Conservation (phyloP, 2,797 vertebrate species). For the Sebastes aleutianus region DNA sequence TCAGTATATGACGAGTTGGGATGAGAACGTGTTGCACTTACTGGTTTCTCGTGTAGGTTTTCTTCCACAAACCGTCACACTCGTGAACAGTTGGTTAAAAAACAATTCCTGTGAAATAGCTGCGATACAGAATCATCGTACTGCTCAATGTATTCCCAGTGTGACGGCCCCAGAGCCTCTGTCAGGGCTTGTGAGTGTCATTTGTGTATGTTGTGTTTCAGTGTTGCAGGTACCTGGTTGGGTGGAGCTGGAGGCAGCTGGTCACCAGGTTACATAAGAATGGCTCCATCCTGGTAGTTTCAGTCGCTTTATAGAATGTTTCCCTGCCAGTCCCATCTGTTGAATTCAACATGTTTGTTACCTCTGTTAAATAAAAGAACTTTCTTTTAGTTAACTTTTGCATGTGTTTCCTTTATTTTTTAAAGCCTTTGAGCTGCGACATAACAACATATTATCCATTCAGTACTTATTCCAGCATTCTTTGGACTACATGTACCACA, state of each 20-base stretch:
- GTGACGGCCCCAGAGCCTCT: not conserved
- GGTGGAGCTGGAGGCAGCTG: not conserved
- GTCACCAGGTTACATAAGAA: not conserved
- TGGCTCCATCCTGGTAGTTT: not conserved
- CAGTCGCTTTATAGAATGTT: not conserved
- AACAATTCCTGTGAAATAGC: not conserved
- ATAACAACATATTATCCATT: not conserved
- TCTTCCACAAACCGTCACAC: not conserved
- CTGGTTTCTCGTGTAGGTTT: not conserved
- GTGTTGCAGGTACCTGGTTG: not conserved
- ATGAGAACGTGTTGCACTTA: too few species aligned
- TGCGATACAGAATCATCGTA: not conserved
- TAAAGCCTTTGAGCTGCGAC: not conserved
- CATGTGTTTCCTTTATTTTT: not conserved
- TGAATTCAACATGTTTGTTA: rapidly evolving
- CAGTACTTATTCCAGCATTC: not conserved
- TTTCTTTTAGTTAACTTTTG: not conserved
- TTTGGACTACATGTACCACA: not conserved
- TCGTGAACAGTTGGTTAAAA: not conserved
- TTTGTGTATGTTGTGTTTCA: not conserved
- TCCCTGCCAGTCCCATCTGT: not conserved
- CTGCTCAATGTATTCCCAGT: not conserved
- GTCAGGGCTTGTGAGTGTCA: not conserved
- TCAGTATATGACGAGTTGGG: too few species aligned
- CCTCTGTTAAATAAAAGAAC: not conserved